A percentile compares a stretch with the other conserved stretches of the same genome.
phyloP scores from a whole-genome alignment of 2,888 invertebrate species.

The Cephus rjabovi region DNA sequence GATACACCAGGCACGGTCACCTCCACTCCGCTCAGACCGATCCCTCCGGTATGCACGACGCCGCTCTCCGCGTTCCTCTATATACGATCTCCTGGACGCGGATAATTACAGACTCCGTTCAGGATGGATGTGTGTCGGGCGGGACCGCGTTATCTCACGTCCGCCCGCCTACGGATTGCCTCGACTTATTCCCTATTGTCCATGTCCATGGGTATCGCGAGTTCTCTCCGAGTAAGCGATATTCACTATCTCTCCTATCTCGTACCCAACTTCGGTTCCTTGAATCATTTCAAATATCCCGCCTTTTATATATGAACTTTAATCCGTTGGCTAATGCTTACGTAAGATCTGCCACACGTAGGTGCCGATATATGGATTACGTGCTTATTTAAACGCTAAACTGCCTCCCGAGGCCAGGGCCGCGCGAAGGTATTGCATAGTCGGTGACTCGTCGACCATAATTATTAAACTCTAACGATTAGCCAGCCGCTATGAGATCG shows the following conservation, averaged over 20 bases:
- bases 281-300: neutral
- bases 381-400: neutral
- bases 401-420: too few species aligned
- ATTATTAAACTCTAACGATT: slow-evolving; percentile 33
- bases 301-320: neutral
- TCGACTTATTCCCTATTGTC: slow-evolving; percentile 31
- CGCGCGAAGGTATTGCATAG: neutral
- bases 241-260: neutral
- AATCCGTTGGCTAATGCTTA: neutral
- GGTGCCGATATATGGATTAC: neutral
- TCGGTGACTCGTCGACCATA: slow-evolving; percentile 5
- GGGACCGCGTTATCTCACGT: slow-evolving; percentile 45
- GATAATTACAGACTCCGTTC: slow-evolving; percentile 55
- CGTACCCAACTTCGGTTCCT: neutral
- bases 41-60: neutral
- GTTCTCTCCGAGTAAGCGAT: neutral
- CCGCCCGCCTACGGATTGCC: slow-evolving; percentile 47
- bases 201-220: slow-evolving; percentile 4
- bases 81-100: slow-evolving; percentile 38
- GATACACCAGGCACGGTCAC: slow-evolving; percentile 16
- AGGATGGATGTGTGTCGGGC: slow-evolving; percentile 59
- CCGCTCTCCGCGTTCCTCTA: slow-evolving; percentile 9
- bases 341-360: neutral
- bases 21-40: neutral
- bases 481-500: slow-evolving; percentile 25